Conservation (phyloP, 2,888 invertebrate genomes). For the Microplitis deprimator region DNA sequence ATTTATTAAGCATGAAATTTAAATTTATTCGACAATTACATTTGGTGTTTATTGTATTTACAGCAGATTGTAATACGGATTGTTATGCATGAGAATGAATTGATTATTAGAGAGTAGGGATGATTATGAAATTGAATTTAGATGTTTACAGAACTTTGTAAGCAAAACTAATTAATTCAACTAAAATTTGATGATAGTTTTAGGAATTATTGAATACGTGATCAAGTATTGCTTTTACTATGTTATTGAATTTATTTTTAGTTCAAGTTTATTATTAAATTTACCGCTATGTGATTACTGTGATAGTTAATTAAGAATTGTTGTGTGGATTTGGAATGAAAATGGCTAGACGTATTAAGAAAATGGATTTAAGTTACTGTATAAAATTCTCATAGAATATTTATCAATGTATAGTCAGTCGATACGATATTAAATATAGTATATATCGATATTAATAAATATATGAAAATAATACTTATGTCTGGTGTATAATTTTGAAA, state of each 20-base stretch:
- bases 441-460: too few species aligned
- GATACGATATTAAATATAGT: too few species aligned
- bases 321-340: neutral
- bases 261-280: neutral
- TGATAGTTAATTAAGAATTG: neutral
- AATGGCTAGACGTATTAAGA: neutral
- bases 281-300: neutral
- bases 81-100: neutral
- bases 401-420: too few species aligned
- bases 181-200: neutral
- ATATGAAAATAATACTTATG: too few species aligned
- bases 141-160: neutral
- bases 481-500: too few species aligned
- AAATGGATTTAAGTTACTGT: too few species aligned
- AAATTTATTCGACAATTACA: too few species aligned
- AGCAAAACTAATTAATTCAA: neutral
- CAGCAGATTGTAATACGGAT: neutral
- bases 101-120: neutral
- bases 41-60: neutral
- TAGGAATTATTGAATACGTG: neutral
- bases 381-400: too few species aligned
- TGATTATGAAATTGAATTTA: neutral
- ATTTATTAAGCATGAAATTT: too few species aligned
- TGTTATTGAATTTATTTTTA: neutral
- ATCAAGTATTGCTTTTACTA: neutral